Evolutionary conservation across 2,113 vertebrate species (phyloP).

Genomic region (Pipra filicauda): DNA sequence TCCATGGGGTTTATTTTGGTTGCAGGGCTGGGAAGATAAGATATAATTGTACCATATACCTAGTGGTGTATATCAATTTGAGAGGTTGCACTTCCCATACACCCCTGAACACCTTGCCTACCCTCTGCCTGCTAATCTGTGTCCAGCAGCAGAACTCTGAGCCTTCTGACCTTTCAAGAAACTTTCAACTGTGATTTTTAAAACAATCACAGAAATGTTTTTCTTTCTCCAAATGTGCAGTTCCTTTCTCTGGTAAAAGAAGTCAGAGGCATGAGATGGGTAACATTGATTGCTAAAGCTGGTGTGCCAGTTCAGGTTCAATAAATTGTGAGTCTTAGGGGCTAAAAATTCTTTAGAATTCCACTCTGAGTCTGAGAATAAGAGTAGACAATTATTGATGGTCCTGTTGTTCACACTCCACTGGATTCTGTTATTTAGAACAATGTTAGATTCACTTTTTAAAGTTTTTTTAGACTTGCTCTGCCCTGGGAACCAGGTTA

Average conservation of each 20-base stretch:
- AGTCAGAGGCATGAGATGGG: neutral
- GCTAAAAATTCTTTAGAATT: constrained; percentile 4
- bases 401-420: neutral
- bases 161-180: constrained; percentile 43
- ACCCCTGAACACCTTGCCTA: constrained; percentile 30
- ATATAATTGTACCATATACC: constrained; percentile 46
- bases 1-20: constrained; percentile 61
- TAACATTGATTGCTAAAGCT: constrained; percentile 13
- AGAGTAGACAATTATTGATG: constrained; percentile 15
- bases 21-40: constrained; percentile 62
- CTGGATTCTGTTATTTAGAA: neutral
- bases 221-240: neutral
- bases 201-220: constrained; percentile 34
- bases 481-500: constrained; percentile 38
- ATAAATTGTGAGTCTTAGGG: neutral
- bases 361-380: neutral
- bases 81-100: constrained; percentile 23
- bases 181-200: neutral
- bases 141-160: neutral
- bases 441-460: neutral
- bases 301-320: neutral
- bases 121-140: constrained; percentile 34
- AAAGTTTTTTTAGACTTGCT: neutral
- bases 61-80: constrained; percentile 30
- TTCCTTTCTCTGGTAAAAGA: neutral